Base-by-base conservation (phyloP, 1,140 invertebrate genomes). In the Drosophila nasuta region DNA sequence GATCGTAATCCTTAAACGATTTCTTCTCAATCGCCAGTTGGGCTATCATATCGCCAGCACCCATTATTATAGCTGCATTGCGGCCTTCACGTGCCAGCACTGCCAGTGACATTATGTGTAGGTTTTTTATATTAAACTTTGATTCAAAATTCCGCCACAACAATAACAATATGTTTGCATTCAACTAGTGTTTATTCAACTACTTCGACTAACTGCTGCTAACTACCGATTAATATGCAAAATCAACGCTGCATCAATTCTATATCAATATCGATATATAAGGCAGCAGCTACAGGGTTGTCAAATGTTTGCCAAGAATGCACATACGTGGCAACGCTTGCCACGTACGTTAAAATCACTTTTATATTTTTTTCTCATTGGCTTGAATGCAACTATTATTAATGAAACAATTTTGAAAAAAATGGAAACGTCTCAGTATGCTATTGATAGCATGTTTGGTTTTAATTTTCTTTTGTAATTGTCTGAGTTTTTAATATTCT, bases 31-130 rank as follows among this genome's bases (percentile, higher is more conserved):
- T 56, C 0, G 81, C n/a, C 0, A 82, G 76, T 77, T 94, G 93
- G 1, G 93, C 91, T 11, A 93, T 85, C 6, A 90, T 3, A 69
- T 94, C 93, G 5, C 93, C 93, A 17, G 76, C 48, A 5, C 83
- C 90, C 93, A 94, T 93, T 13, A 94, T 77, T 0, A 91, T 4
- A 0, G 88, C 91, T 20, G 89, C 92, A 77, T 93, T 93, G 1
- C 91, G 7, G 0, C 89, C 69, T 63, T 93, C 92, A 5, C 64
- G 51, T 8, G 30, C 41, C 65, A 79, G 11, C 15, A 41, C 10
- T 57, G 54, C 33, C 17, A 57, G 38, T 57, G 35, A 57, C 51
- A 54, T 54, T 8, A 25, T 25, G 20, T 25, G 20, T 25, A 25
- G 20, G 20, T 25, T 25, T 25, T 25, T 25, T 25, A 25, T 25